A percentile compares a stretch with the other conserved stretches of the same genome.
Conservation (phyloP, 2,113 vertebrate genomes). For the Saimiri boliviensis region DNA sequence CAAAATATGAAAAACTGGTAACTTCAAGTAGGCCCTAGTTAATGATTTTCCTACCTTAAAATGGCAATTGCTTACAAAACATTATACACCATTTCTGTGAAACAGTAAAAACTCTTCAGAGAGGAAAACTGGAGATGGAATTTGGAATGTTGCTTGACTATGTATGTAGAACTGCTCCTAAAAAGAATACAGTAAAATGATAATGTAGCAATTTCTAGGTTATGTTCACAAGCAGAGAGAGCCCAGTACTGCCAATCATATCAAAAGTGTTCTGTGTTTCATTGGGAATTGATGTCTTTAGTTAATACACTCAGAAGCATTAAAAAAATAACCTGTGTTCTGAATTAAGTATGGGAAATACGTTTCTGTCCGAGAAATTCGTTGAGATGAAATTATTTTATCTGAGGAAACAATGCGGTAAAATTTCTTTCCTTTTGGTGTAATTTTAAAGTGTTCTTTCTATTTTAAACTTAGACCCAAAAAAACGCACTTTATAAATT, state of each 20-base stretch:
- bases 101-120: neutral
- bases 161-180: neutral
- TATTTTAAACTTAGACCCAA: neutral
- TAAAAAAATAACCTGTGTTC: neutral
- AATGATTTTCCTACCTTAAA: neutral
- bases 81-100: neutral
- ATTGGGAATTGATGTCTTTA: neutral
- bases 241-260: neutral
- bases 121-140: neutral
- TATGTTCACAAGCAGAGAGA: neutral
- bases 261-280: neutral
- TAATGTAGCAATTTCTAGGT: neutral
- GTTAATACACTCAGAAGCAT: neutral
- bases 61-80: neutral
- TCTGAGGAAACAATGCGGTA: neutral
- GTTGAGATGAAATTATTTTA: conserved; percentile 43
- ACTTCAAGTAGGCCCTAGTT: neutral
- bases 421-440: conserved; percentile 21
- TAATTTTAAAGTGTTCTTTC: conserved; percentile 45
- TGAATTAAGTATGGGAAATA: conserved; percentile 25
- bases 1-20: neutral
- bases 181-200: neutral
- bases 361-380: conserved; percentile 13
- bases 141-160: neutral
- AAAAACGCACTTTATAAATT: conserved; percentile 32